These are phyloP conservation scores for Camponotus fellah DNA, from an alignment of 2,888 invertebrate genomes.

Conservation along the genomic window DNA sequence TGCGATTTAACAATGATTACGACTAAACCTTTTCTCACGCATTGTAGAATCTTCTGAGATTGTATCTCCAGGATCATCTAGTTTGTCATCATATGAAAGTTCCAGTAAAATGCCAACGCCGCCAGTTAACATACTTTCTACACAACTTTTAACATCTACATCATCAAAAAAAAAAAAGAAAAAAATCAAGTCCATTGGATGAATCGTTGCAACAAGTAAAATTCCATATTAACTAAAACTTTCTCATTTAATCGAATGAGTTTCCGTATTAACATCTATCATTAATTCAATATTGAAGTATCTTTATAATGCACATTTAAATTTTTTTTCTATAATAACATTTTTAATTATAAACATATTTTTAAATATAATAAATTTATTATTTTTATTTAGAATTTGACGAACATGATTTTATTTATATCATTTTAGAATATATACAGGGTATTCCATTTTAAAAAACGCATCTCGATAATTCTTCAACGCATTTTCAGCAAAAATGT, in stretches of 20 bases:
- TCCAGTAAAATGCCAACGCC: conserved; percentile 83
- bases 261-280: not conserved
- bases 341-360: too few species aligned
- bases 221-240: not conserved
- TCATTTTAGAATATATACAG: too few species aligned
- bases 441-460: too few species aligned
- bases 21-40: too few species aligned
- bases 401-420: not conserved
- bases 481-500: too few species aligned
- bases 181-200: conserved; percentile 88
- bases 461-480: too few species aligned
- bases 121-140: conserved; percentile 80
- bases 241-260: not conserved
- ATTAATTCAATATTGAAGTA: not conserved
- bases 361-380: not conserved
- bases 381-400: conserved; percentile 5
- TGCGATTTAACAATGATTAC: too few species aligned
- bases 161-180: conserved; percentile 88
- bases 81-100: too few species aligned
- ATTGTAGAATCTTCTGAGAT: too few species aligned
- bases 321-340: not conserved
- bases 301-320: not conserved
- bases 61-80: too few species aligned
- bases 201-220: conserved; percentile 88
- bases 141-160: conserved; percentile 86